Base-by-base conservation (phyloP, 2,888 invertebrate species). In the Lepas anatifera region DNA sequence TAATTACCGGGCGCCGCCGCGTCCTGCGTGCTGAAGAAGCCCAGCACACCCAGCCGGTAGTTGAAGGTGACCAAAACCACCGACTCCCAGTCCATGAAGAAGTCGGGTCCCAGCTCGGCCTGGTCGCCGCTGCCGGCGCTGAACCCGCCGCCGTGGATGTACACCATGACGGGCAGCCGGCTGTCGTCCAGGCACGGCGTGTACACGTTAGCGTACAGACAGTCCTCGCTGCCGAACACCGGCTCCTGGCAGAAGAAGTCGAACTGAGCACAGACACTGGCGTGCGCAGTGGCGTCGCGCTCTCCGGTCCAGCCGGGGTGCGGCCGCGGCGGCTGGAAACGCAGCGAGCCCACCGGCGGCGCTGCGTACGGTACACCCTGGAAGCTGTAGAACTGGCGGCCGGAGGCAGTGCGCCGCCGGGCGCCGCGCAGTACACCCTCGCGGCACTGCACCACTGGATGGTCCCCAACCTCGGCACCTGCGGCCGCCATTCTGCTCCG, bases 131-230 rank as follows among this genome's bases (percentile, higher is more conserved):
- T 70, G 0, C 75, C 76, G 32, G 71, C 68, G 13, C 72, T 72
- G 67, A 75, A 76, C 8, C 74, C 73, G 11, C 76, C 76, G 18
- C 76, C 76, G 58, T 76, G 76, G 64, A 76, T 74, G 69, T 71
- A 75, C 41, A 75, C 70, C 69, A 76, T 71, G 3, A 76, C 76
- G 3, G 75, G 76, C 16, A 73, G 68, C 27, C 27, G 3, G 3
- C 1, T 8, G 50, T 8, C 27, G 27, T 25, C 27, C 25, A 50
- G 50, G 27, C 13, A 27, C 10, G 13, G 50, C 8, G 50, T 27
- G 50, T 50, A 27, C 25, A 50, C 50, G 46, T 25, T 50, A 27
- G 27, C 50, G 16, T 27, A 50, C 50, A 50, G 50, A 16, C 50
- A 50, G 25, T 50, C 50, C 27, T 41, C 41, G 41, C 41, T 41